These are phyloP conservation scores for Drosophila flavopinicola DNA, from an alignment of 2,888 invertebrate species.

Conservation along the genomic window DNA sequence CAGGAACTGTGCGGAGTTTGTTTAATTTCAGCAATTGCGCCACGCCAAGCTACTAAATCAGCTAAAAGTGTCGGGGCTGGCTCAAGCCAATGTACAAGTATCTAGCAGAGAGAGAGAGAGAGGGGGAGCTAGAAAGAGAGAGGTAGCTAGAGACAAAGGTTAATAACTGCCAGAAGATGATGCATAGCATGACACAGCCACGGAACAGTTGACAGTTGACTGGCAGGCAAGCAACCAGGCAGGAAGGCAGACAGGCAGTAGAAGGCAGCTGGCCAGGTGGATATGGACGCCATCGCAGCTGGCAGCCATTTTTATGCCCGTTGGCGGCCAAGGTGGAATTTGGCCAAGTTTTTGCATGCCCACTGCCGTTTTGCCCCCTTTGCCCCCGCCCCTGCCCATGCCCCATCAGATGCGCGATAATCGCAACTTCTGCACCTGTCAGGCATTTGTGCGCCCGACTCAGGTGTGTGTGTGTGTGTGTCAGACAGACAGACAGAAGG, in stretches of 20 bases:
- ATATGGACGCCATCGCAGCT: conserved; percentile 58
- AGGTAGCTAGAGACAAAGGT: conserved; percentile 60
- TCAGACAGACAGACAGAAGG: conserved; percentile 26
- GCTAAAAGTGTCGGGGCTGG: conserved; percentile 35
- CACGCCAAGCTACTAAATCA: conserved; percentile 62
- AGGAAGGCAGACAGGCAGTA: background rate
- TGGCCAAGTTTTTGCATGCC: conserved; percentile 60
- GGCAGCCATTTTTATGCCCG: conserved; percentile 79
- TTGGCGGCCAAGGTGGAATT: conserved; percentile 66
- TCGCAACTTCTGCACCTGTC: conserved; percentile 76
- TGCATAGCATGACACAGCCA: conserved; percentile 76
- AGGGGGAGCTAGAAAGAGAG: background rate
- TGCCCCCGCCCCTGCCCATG: too few species aligned
- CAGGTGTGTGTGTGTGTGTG: conserved; percentile 58
- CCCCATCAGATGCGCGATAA: conserved; percentile 68
- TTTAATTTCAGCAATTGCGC: conserved; percentile 65
- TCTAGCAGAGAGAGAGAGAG: conserved; percentile 1
- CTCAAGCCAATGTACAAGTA: conserved; percentile 38
- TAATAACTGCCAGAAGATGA: conserved; percentile 80
- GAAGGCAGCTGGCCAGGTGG: conserved; percentile 47
- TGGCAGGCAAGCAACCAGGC: conserved; percentile 52
- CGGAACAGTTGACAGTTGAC: conserved; percentile 76
- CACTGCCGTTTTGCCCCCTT: conserved; percentile 1
- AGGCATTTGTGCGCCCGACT: conserved; percentile 39
- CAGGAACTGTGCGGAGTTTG: conserved; percentile 34